phyloP scores from a whole-genome alignment of 1,140 invertebrate genomes.

The Reticulitermes speratus region DNA sequence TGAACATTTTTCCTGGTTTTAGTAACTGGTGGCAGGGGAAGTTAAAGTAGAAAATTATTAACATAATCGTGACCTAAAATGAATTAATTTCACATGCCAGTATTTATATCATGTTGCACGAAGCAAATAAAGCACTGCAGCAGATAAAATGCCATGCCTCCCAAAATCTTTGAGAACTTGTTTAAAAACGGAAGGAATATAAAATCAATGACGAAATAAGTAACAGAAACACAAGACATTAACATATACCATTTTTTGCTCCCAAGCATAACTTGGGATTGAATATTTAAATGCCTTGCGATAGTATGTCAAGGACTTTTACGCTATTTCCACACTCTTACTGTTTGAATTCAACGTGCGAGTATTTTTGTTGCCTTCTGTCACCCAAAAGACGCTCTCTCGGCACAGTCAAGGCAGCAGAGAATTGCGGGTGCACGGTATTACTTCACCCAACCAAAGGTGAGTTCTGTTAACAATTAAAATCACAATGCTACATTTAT shows the following conservation, averaged over 20 bases:
- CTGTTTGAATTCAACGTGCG: not conserved
- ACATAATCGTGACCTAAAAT: not conserved
- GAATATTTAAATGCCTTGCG: not conserved
- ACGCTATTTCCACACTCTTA: not conserved
- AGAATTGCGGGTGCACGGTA: not conserved
- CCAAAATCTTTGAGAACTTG: not conserved
- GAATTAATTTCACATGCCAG: not conserved
- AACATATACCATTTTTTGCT: not conserved
- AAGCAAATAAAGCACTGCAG: not conserved
- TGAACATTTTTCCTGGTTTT: not conserved
- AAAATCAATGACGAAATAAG: not conserved
- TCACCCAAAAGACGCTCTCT: not conserved
- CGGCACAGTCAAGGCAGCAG: slow-evolving; percentile 15
- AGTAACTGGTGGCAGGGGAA: not conserved
- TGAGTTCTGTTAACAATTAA: not conserved
- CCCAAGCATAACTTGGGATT: not conserved
- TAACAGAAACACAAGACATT: not conserved
- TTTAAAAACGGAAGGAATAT: not conserved
- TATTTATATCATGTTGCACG: not conserved
- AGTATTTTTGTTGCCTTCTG: not conserved
- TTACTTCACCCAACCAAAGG: not conserved
- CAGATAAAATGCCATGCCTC: not conserved
- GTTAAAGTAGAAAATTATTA: not conserved
- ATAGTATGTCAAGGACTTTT: not conserved
- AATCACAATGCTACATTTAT: not conserved